Evolutionary conservation across 2,797 vertebrate genomes (phyloP), one percentile per base, ranked within the genome.

Genomic region (Uromys caudimaculatus): DNA sequence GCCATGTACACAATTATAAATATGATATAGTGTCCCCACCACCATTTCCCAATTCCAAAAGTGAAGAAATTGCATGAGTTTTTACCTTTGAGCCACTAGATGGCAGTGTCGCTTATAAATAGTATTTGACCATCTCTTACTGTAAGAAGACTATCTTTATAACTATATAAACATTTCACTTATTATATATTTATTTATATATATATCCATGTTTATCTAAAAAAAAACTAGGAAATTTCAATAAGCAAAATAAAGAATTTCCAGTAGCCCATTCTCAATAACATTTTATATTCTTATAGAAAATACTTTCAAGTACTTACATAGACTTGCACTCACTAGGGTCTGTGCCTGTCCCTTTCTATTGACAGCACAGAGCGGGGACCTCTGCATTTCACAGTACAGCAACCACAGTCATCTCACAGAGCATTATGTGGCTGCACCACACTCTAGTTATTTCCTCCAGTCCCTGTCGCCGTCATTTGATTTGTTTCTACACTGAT

Each of bases 31-130:
- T 60, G 73, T 52, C 60, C 60, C 35, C 13, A 86, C 69, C 41
- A 62, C 81, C 38, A 21, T 0, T 50, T 14, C 41, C 0, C 17
- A 50, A 47, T 38, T 29, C 14, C 0, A 21, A 23, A 54, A 12
- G 27, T 17, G 47, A 94, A 86, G 0, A 11, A 6, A 8, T 23
- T 13, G 12, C 12, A 27, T 8, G 52, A 90, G 56, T 4, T 97
- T 97, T 84, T 95, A 73, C 77, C 60, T 79, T 97, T 91, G 47
- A 24, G 94, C 98, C 98, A 98, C 97, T 90, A 98, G 98, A 96
- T 98, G 98, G 98, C 98, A 98, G 97, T 89, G 64, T 92, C 97
- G 97, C 2, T 97, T 83, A 67, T 79, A 91, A 97, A 79, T 4
- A 87, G 77, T 44, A 73, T 73, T 24, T 75, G 50, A 56, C 67